phyloP scores from a whole-genome alignment of 23 tunicate species.

The Diplosoma virens region DNA sequence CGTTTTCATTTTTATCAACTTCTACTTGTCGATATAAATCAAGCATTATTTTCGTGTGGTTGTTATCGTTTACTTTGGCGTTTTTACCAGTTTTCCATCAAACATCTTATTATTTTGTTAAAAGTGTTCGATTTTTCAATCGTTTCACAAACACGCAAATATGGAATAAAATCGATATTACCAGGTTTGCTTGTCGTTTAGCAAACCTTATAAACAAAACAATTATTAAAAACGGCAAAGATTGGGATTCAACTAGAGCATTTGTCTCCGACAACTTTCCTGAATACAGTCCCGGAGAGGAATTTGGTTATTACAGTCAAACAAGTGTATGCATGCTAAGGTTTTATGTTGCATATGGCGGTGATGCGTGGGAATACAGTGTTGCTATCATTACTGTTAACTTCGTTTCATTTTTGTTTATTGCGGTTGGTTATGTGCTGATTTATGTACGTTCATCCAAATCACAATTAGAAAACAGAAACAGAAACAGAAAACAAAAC shows the following conservation, averaged over 20 bases:
- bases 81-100: neutral
- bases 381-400: conserved; percentile 24
- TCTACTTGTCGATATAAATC: neutral
- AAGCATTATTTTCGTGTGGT: neutral
- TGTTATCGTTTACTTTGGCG: conserved; percentile 3
- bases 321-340: conserved; percentile 51
- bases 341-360: conserved; percentile 8
- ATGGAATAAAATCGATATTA: neutral
- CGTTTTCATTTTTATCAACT: neutral
- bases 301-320: conserved; percentile 42
- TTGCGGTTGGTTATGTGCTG: conserved; percentile 19
- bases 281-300: neutral
- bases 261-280: neutral
- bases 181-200: conserved; percentile 6
- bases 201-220: too few species aligned
- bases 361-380: conserved; percentile 32
- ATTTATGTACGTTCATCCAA: neutral
- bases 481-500: neutral
- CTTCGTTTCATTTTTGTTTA: conserved; percentile 13
- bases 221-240: neutral
- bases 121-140: conserved; percentile 8
- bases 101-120: conserved; percentile 1
- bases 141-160: neutral
- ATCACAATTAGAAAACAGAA: neutral
- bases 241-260: neutral